Evolutionary conservation across 2,113 vertebrate genomes (phyloP).

Genomic region (Agapornis roseicollis): DNA sequence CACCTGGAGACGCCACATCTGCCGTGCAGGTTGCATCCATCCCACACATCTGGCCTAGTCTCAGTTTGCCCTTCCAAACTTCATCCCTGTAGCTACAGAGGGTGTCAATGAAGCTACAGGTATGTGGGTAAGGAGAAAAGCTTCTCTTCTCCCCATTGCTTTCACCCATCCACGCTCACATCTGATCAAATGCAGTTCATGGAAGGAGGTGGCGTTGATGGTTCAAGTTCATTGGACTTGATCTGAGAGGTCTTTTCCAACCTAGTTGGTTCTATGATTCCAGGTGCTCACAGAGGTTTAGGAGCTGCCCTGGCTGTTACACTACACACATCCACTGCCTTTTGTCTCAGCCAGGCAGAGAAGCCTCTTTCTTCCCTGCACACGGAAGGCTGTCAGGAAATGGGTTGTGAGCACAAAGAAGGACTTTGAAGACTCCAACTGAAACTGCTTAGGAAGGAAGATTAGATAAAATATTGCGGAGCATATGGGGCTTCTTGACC

Average conservation of each 20-base stretch:
- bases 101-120: background rate
- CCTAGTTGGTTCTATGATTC: background rate
- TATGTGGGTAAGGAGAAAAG: background rate
- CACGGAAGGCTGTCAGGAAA: background rate
- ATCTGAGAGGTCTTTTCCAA: background rate
- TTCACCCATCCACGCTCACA: background rate
- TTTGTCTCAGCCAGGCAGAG: background rate
- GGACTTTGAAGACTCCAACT: background rate
- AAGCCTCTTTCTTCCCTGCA: background rate
- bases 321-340: background rate
- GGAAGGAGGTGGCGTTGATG: background rate
- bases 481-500: slow-evolving; percentile 25
- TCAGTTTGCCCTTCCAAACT: background rate
- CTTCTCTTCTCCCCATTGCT: background rate
- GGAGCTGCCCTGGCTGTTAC: background rate
- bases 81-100: background rate
- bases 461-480: slow-evolving; percentile 37
- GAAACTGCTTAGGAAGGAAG: background rate
- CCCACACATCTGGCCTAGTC: background rate
- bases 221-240: background rate
- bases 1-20: background rate
- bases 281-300: background rate
- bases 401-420: background rate
- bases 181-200: background rate
- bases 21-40: background rate